phyloP scores from a whole-genome alignment of 2,888 invertebrate species.

The Pharmacophagus antenor region DNA sequence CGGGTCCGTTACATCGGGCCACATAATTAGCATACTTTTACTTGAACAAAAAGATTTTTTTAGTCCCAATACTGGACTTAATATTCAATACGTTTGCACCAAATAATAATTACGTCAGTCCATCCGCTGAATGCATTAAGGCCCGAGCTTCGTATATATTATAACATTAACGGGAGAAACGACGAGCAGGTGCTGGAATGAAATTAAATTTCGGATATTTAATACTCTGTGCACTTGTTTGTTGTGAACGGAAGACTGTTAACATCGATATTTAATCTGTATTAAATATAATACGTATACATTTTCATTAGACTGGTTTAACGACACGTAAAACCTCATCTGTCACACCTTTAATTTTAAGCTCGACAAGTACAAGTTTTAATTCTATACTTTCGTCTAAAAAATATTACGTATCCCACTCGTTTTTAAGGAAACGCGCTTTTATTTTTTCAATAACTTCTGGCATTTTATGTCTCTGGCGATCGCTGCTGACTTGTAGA shows the following conservation, averaged over 20 bases:
- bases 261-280: conserved; percentile 42
- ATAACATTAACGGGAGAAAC: conserved; percentile 64
- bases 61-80: conserved; percentile 60
- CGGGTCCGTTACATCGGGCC: conserved; percentile 50
- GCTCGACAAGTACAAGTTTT: neutral
- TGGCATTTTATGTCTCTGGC: neutral
- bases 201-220: conserved; percentile 69
- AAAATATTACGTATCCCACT: neutral
- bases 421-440: conserved; percentile 14
- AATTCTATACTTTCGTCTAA: neutral
- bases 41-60: conserved; percentile 63
- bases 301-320: conserved; percentile 35
- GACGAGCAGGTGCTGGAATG: conserved; percentile 65
- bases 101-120: conserved; percentile 73
- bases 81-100: conserved; percentile 78
- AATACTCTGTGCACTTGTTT: conserved; percentile 56
- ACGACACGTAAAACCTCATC: neutral
- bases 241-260: conserved; percentile 45
- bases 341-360: neutral
- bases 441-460: conserved; percentile 7
- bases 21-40: conserved; percentile 66
- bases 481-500: conserved; percentile 2
- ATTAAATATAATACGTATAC: conserved; percentile 42
- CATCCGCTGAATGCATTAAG: conserved; percentile 68
- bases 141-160: conserved; percentile 67